Evolutionary conservation across 2,797 vertebrate species (phyloP).

Genomic region (Pangasius krempfi): DNA sequence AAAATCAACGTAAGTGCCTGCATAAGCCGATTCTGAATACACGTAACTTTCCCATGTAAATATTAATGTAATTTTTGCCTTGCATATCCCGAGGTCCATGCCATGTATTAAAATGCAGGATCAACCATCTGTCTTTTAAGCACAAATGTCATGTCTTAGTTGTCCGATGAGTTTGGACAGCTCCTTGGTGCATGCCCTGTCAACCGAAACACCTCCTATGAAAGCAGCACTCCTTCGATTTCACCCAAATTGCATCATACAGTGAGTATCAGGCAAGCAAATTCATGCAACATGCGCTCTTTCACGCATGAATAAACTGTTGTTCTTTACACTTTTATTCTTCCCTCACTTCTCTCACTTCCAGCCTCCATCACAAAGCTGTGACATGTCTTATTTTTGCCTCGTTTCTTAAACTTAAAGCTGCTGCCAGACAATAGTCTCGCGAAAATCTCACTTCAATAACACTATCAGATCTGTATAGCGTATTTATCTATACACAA

Average conservation of each 20-base stretch:
- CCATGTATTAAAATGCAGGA: neutral
- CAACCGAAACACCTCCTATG: neutral
- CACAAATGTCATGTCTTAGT: neutral
- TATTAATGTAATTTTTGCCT: neutral
- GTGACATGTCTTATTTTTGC: neutral
- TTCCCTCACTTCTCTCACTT: neutral
- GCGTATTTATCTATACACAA: constrained; percentile 39
- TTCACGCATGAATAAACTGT: constrained; percentile 29
- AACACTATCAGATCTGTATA: constrained; percentile 1
- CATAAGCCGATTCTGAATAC: neutral
- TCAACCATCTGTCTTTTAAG: neutral
- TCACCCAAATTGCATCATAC: constrained; percentile 43
- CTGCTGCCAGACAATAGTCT: neutral
- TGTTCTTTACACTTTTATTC: constrained; percentile 18
- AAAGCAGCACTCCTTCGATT: constrained; percentile 9
- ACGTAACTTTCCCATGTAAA: neutral
- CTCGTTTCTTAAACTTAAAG: neutral
- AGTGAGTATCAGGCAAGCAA: constrained; percentile 12
- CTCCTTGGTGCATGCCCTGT: neutral
- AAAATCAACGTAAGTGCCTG: neutral
- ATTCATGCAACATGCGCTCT: constrained; percentile 11
- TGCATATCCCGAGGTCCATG: neutral
- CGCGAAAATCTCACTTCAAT: neutral
- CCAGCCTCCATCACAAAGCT: constrained; percentile 20
- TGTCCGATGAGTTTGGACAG: constrained; percentile 5